These are phyloP conservation scores for Xiphorhynchus elegans DNA, from an alignment of 2,113 vertebrate genomes.

Conservation along the genomic window DNA sequence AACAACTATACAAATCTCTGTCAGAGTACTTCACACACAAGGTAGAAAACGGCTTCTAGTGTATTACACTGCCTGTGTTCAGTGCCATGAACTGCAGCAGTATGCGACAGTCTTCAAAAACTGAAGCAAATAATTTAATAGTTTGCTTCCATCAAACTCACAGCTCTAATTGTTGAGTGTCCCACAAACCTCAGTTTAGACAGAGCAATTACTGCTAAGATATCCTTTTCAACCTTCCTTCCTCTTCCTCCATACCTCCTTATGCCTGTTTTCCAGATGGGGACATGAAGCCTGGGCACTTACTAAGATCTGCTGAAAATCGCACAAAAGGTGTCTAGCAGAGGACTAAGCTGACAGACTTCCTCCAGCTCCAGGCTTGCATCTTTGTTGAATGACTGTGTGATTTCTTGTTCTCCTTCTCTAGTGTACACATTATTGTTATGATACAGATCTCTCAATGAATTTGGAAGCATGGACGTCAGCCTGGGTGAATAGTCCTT, in stretches of 20 bases:
- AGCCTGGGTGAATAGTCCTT: background rate
- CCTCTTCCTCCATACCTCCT: background rate
- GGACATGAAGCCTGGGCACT: background rate
- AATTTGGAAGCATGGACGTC: background rate
- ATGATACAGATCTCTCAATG: background rate
- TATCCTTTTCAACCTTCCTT: background rate
- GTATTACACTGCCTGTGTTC: rapidly evolving
- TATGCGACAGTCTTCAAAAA: background rate
- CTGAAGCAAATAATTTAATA: background rate
- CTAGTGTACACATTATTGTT: background rate
- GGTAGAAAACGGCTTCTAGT: background rate
- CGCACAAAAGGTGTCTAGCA: background rate
- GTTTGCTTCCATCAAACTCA: background rate
- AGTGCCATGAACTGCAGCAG: background rate
- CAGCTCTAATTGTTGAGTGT: background rate
- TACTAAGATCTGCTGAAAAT: background rate
- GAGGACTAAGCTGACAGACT: background rate
- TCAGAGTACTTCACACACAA: rapidly evolving
- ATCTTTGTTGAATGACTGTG: background rate
- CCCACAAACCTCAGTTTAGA: background rate
- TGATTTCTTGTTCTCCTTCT: background rate
- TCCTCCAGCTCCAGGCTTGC: background rate
- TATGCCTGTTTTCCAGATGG: background rate
- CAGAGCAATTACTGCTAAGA: background rate
- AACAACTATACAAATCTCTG: background rate